Base-by-base conservation (phyloP, 2,888 invertebrate species). In the Philhelius pedissequus region DNA sequence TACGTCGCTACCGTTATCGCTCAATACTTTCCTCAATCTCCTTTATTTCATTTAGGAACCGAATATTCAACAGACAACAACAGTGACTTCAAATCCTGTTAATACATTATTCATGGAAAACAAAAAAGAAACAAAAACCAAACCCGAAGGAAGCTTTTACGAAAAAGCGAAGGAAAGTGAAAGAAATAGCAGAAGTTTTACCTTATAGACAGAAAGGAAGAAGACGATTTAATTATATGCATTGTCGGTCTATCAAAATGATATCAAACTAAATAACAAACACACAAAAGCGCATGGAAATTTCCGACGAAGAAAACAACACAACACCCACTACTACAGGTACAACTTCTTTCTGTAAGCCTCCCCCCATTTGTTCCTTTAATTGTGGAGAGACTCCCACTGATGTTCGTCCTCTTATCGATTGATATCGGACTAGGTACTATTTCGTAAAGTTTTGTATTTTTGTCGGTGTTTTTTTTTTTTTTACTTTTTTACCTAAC, bases 171-270 rank as follows among this genome's bases (percentile, higher is more conserved):
- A 18, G 40, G 48, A 50, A 50, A 56, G 8, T 1, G 38, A 56
- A 22, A 32, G 38, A 40, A 20, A 18, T 15, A 27, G 13, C 4
- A 40, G 38, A 13, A 58, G 25, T n/a, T n/a, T n/a, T n/a, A n/a
- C n/a, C 25, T 15, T 40, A 27, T 15, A 40, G 60, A 40, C 11
- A 15, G 35, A 62, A 75, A 54, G 50, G 62, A 79, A 74, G 30
- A 74, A 74, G 30, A 74, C 69, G 74, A 83, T 69, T 64, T 74
- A 56, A 64, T 69, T 79, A 62, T 64, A 74, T 83, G 69, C 83
- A 83, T 83, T 83, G 79, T 83, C 48, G 73, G 78, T 83, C 79
- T 78, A 83, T 83, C 83, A 83, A 83, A 83, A 79, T 48, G 83
- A 83, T 83, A 83, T 79, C 79, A 83, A 83, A 74, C 74, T n/a